Evolutionary conservation across 1,140 invertebrate genomes (phyloP).

Genomic region (Leptestheria dahalacensis): DNA sequence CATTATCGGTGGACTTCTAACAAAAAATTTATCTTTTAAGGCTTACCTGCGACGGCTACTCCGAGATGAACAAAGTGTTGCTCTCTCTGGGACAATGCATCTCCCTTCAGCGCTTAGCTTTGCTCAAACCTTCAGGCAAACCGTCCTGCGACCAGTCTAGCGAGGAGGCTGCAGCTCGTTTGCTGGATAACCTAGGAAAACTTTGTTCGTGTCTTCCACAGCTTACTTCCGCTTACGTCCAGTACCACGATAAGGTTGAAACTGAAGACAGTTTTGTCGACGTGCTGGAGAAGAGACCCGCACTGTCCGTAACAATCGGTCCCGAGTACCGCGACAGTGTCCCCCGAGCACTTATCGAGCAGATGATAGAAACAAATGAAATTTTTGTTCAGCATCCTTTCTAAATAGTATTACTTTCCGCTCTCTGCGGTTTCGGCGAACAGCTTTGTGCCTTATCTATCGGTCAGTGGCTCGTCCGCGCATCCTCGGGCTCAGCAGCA

Average conservation of each 20-base stretch:
- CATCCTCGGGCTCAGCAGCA: too few relatives aligned
- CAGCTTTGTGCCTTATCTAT: too few relatives aligned
- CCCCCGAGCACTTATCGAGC: background rate
- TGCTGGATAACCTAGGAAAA: background rate
- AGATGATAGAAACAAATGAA: background rate
- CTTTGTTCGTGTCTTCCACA: background rate
- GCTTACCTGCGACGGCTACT: background rate
- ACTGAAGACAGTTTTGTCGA: background rate
- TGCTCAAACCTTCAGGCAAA: background rate
- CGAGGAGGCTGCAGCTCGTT: background rate
- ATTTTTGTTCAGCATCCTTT: background rate
- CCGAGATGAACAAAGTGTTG: background rate
- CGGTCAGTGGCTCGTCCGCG: too few relatives aligned
- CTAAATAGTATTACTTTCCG: background rate
- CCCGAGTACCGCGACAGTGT: background rate
- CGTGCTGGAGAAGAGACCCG: background rate
- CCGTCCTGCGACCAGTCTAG: background rate
- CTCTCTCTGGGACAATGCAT: background rate
- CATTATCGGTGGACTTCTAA: background rate
- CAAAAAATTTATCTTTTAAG: background rate
- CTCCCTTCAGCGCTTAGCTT: background rate
- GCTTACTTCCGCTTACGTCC: background rate
- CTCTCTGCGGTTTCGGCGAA: background rate
- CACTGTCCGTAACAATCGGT: background rate
- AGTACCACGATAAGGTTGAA: background rate